Evolutionary conservation across 2,113 vertebrate genomes (phyloP).

Genomic region (Mus pahari): DNA sequence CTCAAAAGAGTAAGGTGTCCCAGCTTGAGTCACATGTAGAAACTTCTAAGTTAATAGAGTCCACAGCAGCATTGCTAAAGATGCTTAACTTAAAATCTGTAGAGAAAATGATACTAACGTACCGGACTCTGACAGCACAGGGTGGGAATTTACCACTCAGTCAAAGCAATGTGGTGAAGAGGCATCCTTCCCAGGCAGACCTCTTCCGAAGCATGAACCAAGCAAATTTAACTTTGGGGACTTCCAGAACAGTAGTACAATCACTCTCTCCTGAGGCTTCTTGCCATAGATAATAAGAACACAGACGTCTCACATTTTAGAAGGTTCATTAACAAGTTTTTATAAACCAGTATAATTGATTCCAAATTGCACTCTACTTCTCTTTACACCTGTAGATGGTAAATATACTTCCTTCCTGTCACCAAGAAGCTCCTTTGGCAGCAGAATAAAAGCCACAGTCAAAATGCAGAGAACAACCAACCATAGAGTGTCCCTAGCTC

Average conservation of each 20-base stretch:
- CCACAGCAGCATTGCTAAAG: background rate
- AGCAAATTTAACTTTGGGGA: background rate
- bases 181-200: background rate
- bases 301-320: background rate
- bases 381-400: background rate
- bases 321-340: slow-evolving; percentile 38
- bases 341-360: background rate
- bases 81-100: background rate
- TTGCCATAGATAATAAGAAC: background rate
- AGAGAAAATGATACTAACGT: background rate
- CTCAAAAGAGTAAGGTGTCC: background rate
- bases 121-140: background rate
- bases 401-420: no score
- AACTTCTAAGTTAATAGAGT: background rate
- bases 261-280: background rate
- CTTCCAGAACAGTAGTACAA: background rate
- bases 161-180: background rate
- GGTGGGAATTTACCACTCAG: background rate
- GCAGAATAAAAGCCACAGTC: background rate
- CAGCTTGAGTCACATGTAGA: background rate
- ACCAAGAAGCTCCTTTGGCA: background rate
- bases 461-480: background rate
- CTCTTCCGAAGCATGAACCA: background rate
- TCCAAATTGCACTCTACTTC: background rate
- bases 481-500: no score